Evolutionary conservation across 92 coral and sea anemone genomes (phyloP).

Genomic region (Zoanthus gigantus): DNA sequence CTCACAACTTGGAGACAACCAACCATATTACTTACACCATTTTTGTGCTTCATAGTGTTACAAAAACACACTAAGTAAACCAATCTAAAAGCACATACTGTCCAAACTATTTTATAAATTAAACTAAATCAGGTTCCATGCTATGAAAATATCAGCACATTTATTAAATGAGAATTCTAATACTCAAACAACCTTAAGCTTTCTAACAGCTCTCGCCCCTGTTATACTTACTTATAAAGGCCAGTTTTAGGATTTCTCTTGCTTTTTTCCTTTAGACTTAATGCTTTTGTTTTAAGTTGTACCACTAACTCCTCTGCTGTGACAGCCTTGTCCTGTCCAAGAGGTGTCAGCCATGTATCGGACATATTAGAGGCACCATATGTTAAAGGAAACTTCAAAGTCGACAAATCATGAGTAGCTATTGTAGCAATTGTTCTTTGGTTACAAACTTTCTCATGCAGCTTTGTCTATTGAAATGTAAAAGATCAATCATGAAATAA

Average conservation of each 20-base stretch:
- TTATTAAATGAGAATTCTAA: background rate
- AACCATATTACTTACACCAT: no score
- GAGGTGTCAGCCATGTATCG: slow-evolving; percentile 76
- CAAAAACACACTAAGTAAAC: no score
- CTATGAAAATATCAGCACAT: background rate
- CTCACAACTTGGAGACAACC: no score
- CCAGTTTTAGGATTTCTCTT: slow-evolving; percentile 95
- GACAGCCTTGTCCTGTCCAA: slow-evolving; percentile 80
- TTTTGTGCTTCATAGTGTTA: no score
- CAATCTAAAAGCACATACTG: no score
- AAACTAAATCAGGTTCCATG: no score
- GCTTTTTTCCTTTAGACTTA: slow-evolving; percentile 83
- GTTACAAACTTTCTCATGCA: slow-evolving; percentile 92
- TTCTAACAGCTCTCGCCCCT: no score
- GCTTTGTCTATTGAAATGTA: slow-evolving; percentile 76
- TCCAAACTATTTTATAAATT: no score
- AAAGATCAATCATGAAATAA: background rate
- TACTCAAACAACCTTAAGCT: background rate
- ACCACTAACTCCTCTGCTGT: slow-evolving; percentile 84
- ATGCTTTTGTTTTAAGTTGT: slow-evolving; percentile 84
- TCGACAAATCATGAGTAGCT: slow-evolving; percentile 84
- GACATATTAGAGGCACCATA: slow-evolving; percentile 76
- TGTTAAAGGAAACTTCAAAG: slow-evolving; percentile 81
- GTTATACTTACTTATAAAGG: slow-evolving; percentile 78
- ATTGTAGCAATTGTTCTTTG: slow-evolving; percentile 92